Base-by-base conservation (phyloP, 2,888 invertebrate genomes). In the Mythimna vitellina region DNA sequence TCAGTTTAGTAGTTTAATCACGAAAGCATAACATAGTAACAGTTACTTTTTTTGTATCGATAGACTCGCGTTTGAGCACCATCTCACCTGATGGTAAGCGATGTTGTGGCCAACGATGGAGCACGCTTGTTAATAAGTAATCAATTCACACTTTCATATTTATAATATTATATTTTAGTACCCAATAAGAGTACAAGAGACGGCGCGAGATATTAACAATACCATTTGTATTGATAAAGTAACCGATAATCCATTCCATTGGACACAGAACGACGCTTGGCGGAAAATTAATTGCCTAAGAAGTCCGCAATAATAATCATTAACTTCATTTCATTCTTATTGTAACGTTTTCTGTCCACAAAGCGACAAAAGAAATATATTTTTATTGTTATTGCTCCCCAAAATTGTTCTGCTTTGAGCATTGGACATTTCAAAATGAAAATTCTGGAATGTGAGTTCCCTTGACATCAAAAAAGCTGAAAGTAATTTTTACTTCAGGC, bases 371-470 rank as follows among this genome's bases (percentile, higher is more conserved):
- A 61, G 9, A 17, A 60, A 76, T 61, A 76, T 9, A 68, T 42
- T 74, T 78, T 53, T 46, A 76, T 70, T 61, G 65, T 65, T 65
- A 71, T 76, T 78, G 12, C 53, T 62, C 29, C 17, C 29, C n/a
- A 56, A 65, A 71, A 62, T 8, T 51, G 42, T 35, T 35, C 7
- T 46, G 14, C 20, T 12, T 35, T 12, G n/a, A 51, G 7, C 20
- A 10, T 58, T 6, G 2, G 20, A 60, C 35, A 63, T 32, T 54
- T 12, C 38, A 67, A 61, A 7, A 35, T 29, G 6, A 56, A 61
- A 58, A 66, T 42, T 42, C 12, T 12, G 5, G 3, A 42, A 12
- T 42, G 3, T 12, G 5, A 14, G 4, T 14, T 9, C 1, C 8
- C 9, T 35, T 35, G 35, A 35, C 35, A 35, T 35, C 8, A 35